phyloP scores from a whole-genome alignment of 64 coral and sea anemone species.

The Pachyseris speciosa region DNA sequence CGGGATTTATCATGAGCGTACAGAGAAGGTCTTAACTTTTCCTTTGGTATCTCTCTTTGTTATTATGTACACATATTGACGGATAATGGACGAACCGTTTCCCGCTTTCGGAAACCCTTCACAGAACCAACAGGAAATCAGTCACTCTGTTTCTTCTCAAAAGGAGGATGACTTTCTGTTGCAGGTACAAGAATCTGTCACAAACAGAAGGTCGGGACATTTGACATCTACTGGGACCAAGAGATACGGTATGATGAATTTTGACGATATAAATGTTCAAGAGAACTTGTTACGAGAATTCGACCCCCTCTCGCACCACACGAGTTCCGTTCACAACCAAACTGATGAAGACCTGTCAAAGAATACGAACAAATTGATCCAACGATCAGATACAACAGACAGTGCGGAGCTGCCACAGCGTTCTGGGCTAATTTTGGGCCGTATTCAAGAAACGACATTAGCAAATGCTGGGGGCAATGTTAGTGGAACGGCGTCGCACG shows the following conservation, averaged over 20 bases:
- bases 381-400: neutral
- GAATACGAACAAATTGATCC: neutral
- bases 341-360: neutral
- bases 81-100: conserved; percentile 31
- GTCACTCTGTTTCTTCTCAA: neutral
- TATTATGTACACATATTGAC: neutral
- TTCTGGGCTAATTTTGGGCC: neutral
- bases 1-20: neutral
- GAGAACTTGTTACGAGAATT: conserved; percentile 70
- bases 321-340: neutral
- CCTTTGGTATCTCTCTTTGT: neutral
- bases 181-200: conserved; percentile 9
- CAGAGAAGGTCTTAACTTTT: neutral
- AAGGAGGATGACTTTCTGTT: neutral
- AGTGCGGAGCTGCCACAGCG: neutral
- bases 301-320: conserved; percentile 53
- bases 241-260: conserved; percentile 73
- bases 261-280: conserved; percentile 19
- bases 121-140: conserved; percentile 2
- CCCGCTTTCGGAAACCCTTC: neutral
- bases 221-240: conserved; percentile 31
- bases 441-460: neutral
- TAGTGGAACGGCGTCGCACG: neutral
- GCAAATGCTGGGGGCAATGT: neutral
- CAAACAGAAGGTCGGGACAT: conserved; percentile 29